Evolutionary conservation across 2,888 invertebrate genomes (phyloP), one percentile per base, ranked within the genome.

Genomic region (Saturnia pavonia): DNA sequence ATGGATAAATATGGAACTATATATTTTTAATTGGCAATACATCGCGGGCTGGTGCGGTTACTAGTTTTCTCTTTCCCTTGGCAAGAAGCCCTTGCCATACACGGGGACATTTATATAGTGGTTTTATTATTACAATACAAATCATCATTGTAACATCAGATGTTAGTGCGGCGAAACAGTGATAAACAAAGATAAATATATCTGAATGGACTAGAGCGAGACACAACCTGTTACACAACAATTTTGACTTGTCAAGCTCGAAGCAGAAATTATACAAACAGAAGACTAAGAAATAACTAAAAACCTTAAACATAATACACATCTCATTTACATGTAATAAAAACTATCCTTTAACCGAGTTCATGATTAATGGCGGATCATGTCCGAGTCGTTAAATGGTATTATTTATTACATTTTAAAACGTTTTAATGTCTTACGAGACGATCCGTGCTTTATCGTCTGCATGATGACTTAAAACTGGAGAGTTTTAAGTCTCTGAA

Each of bases 351-450:
- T 87, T 84, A 90, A 87, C 86, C 82, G 89, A 85, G 82, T 82
- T 82, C 82, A 82, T 91, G 92, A 92, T 91, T 91, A 89, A 92
- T 91, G 83, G 84, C 82, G 78, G 85, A 80, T 85, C 88, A 86
- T 80, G 87, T 85, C 83, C 77, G 78, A 80, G 85, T 90, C 90
- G 88, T 92, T 91, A 92, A 91, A 86, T 75, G 80, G 77, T 76
- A 82, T 92, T 91, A 94, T 94, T 93, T 94, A 94, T 92, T 84
- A 86, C 90, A 88, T 88, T 92, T 92, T 91, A 92, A 92, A 92
- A 90, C 86, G 88, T 86, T 92, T 92, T 93, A 91, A 92, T 92
- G 91, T 87, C 82, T 14, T 54, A 69, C 69, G 63, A 42, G 25
- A 25, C 66, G 66, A 70, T 70, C 76, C 57, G 71, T 74, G 70